phyloP scores from a whole-genome alignment of 2,888 invertebrate genomes.

The Phyllotreta cruciferae region DNA sequence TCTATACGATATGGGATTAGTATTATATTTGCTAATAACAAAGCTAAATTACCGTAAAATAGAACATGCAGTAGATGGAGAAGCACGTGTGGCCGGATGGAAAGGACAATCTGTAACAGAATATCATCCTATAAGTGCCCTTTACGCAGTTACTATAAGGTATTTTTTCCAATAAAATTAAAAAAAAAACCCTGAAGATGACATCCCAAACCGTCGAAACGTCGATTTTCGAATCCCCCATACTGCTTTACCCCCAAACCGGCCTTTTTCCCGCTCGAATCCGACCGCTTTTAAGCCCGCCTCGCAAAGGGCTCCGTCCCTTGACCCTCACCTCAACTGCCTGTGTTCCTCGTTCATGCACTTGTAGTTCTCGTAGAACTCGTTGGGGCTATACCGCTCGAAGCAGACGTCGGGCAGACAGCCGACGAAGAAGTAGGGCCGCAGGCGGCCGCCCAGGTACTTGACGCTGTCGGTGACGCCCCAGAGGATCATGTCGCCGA shows the following conservation, averaged over 20 bases:
- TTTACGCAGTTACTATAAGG: too few species aligned
- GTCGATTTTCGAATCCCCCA: conserved; percentile 69
- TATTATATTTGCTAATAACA: neutral
- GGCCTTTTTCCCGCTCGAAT: too few species aligned
- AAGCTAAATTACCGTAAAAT: conserved; percentile 75
- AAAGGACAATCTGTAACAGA: conserved; percentile 74
- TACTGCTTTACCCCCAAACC: conserved; percentile 22
- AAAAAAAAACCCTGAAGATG: too few species aligned
- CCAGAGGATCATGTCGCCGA: conserved; percentile 85
- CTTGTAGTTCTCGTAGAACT: conserved; percentile 74
- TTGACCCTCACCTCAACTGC: conserved; percentile 71
- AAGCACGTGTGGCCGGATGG: conserved; percentile 93
- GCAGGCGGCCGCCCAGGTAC: conserved; percentile 88
- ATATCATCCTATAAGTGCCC: too few species aligned
- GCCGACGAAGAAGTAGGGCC: conserved; percentile 93
- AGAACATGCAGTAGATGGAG: conserved; percentile 85
- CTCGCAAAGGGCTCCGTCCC: conserved; percentile 58
- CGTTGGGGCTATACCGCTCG: conserved; percentile 61
- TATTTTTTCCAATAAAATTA: too few species aligned
- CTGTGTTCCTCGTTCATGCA: conserved; percentile 63
- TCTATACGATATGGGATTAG: too few species aligned
- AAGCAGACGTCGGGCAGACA: conserved; percentile 82
- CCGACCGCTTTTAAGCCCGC: too few species aligned
- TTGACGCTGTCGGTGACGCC: conserved; percentile 92
- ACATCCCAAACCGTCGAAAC: too few species aligned